Base-by-base conservation (phyloP, 2,113 vertebrate species). In the Neogale vison region DNA sequence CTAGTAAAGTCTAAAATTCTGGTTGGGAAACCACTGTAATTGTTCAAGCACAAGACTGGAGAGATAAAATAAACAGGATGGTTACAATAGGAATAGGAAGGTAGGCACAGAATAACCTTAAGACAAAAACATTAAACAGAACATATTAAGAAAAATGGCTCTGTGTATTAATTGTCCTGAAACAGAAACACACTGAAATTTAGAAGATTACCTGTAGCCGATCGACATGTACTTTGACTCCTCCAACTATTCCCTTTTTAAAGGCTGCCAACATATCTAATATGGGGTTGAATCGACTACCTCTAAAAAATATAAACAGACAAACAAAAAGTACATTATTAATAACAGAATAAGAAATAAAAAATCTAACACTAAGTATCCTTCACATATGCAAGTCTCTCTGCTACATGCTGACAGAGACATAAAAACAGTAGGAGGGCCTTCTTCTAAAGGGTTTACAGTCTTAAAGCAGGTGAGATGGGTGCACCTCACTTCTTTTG, bases 191-290 rank as follows among this genome's bases (percentile, higher is more conserved):
- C 7, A 72, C 7, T 61, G 18, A 79, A 36, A 82, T 69, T 88
- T 76, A 42, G 77, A 93, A 47, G 23, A 0, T 21, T 98, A 99
- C 99, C 99, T 99, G 99, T 74, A 99, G 99, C 98, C 99, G 99
- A 98, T 99, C 99, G 3, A 99, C 99, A 0, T 99, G 99, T 98
- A 99, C 99, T 98, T 99, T 99, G 95, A 99, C 99, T 91, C 99
- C 99, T 85, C 99, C 99, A 50, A 99, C 99, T 90, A 98, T 26
- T 47, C 99, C 99, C 84, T 99, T 99, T 94, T 99, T 99, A 96
- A 99, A 99, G 0, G 99, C 99, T 26, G 99, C 99, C 98, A 99
- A 90, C 99, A 99, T 99, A 98, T 99, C 99, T 89, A 99, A 97
- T 39, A 99, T 99, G 0, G 99, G 99, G 93, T 99, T 99, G 98